A percentile compares a stretch with the other conserved stretches of the same genome.
phyloP scores from a whole-genome alignment of 2,888 invertebrate species.

The Plebejus argus region DNA sequence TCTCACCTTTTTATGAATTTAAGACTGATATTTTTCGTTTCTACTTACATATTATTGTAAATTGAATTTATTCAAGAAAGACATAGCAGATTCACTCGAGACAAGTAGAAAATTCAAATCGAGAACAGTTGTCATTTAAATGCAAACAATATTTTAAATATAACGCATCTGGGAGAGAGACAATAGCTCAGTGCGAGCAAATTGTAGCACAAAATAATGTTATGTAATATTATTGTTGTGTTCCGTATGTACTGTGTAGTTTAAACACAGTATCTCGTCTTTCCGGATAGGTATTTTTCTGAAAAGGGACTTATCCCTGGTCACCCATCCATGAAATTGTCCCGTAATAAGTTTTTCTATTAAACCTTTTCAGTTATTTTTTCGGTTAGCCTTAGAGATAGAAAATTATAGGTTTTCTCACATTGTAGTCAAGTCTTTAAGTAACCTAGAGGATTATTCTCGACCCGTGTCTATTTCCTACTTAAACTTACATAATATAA shows the following conservation, averaged over 20 bases:
- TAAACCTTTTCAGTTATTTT: constrained; percentile 13
- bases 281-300: constrained; percentile 4
- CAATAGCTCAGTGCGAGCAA: constrained; percentile 19
- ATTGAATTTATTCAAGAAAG: constrained; percentile 17
- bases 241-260: neutral
- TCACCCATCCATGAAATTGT: constrained; percentile 21
- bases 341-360: constrained; percentile 21
- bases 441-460: neutral
- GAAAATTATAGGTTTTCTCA: neutral
- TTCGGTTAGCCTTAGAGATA: neutral
- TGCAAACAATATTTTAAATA: constrained; percentile 29
- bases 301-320: constrained; percentile 19
- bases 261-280: constrained; percentile 6
- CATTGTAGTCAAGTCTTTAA: neutral
- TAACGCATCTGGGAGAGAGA: neutral
- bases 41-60: constrained; percentile 16
- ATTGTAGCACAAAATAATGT: neutral
- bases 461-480: too few species aligned
- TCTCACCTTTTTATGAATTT: neutral
- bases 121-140: constrained; percentile 29
- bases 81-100: constrained; percentile 3
- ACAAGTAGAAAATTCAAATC: constrained; percentile 25
- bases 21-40: neutral
- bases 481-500: too few species aligned
- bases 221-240: neutral